Percentiles rank a stretch among this genome's conserved stretches.
phyloP scores from a whole-genome alignment of 2,888 invertebrate species.

The Sinotaia quadrata region DNA sequence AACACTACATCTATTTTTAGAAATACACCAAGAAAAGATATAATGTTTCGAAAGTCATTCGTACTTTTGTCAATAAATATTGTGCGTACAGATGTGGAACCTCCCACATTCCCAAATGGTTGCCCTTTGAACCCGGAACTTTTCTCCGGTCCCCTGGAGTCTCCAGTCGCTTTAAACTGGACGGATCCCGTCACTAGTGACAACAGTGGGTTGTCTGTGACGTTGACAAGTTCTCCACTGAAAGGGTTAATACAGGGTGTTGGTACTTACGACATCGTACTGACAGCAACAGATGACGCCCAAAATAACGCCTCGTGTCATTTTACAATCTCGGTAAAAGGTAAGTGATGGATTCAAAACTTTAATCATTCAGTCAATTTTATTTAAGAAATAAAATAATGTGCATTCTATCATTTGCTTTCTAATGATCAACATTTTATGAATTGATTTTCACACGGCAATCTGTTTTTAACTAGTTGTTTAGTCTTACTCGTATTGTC shows the following conservation, averaged over 20 bases:
- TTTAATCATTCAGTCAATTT: too few species aligned
- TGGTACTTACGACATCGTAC: not conserved
- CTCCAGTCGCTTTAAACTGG: conserved; percentile 8
- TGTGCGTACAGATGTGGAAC: not conserved
- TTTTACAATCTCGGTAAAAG: conserved; percentile 2
- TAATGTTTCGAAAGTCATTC: too few species aligned
- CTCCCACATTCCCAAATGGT: conserved; percentile 2
- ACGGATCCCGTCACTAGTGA: conserved; percentile 15
- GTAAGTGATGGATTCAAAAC: too few species aligned
- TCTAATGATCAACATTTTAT: too few species aligned
- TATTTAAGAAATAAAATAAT: too few species aligned
- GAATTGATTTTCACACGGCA: too few species aligned
- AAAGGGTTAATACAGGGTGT: conserved; percentile 2
- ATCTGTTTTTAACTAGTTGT: too few species aligned
- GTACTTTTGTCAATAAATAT: not conserved
- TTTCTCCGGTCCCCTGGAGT: conserved; percentile 1
- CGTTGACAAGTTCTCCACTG: conserved; percentile 1
- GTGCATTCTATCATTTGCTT: too few species aligned
- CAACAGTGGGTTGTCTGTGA: conserved; percentile 17
- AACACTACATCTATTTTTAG: too few species aligned
- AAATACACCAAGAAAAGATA: too few species aligned
- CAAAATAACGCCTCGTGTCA: conserved; percentile 5
- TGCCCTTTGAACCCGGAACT: not conserved
- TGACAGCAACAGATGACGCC: conserved; percentile 11
- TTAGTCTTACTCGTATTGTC: too few species aligned